A percentile compares a stretch with the other conserved stretches of the same genome.
phyloP scores from a whole-genome alignment of 1,140 invertebrate species.

The Achroia grisella region DNA sequence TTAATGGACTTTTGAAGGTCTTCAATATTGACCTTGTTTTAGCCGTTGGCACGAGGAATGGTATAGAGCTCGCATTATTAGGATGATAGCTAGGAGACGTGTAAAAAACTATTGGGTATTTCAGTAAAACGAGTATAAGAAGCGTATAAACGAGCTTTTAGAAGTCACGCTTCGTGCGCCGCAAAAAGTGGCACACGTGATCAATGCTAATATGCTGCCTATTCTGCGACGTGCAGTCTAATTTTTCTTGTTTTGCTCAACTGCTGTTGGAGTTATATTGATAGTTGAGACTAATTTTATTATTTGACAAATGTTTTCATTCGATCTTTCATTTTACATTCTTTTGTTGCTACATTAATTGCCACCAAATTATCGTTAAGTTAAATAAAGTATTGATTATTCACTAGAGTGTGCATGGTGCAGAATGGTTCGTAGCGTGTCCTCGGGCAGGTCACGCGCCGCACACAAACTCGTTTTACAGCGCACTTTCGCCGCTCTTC shows the following conservation, averaged over 20 bases:
- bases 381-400: too few relatives aligned
- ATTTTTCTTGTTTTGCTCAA: too few relatives aligned
- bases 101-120: conserved; percentile 40
- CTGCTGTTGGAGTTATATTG: too few relatives aligned
- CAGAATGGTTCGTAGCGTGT: conserved; percentile 41
- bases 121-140: conserved; percentile 45
- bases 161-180: conserved; percentile 50
- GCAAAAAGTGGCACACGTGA: conserved; percentile 51
- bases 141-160: conserved; percentile 65
- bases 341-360: too few relatives aligned
- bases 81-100: conserved; percentile 19
- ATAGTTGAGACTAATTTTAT: too few relatives aligned
- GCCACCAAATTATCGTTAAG: too few relatives aligned
- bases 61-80: conserved; percentile 36
- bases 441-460: conserved; percentile 65
- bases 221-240: conserved; percentile 1
- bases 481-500: conserved; percentile 64
- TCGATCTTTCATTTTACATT: too few relatives aligned
- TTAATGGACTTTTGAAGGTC: conserved; percentile 12
- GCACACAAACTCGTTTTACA: conserved; percentile 56
- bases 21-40: conserved; percentile 25
- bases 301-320: too few relatives aligned
- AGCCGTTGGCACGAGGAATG: conserved; percentile 28
- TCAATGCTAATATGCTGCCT: background rate
- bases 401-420: conserved; percentile 19